A percentile compares a stretch with the other conserved stretches of the same genome.
Evolutionary conservation across 2,113 vertebrate genomes (phyloP).

Genomic region (Coracopsis vasa): DNA sequence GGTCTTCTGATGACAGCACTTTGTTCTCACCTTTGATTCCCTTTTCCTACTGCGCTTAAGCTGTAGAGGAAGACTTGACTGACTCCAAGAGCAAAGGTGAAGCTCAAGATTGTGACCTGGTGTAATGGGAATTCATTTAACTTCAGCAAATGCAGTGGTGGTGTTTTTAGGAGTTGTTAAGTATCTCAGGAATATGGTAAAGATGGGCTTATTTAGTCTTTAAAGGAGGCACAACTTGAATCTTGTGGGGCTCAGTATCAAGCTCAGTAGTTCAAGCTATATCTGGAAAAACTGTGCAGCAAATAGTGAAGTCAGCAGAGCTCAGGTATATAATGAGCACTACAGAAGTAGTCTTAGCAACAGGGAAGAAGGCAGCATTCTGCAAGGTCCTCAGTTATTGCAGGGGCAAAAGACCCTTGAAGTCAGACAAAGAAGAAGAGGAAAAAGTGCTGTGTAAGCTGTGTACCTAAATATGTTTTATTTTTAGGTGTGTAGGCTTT

Average conservation of each 20-base stretch:
- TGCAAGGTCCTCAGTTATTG: not conserved
- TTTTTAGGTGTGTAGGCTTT: not conserved
- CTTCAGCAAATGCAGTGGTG: not conserved
- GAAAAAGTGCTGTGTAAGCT: not conserved
- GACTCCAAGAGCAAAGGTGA: not conserved
- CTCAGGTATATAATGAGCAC: not conserved
- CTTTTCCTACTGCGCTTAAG: not conserved
- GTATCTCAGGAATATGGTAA: not conserved
- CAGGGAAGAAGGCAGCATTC: not conserved
- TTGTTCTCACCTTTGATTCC: not conserved
- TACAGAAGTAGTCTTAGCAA: not conserved
- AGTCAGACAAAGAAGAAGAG: not conserved
- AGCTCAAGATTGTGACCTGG: not conserved
- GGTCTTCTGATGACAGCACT: not conserved
- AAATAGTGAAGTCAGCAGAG: not conserved
- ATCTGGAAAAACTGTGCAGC: not conserved
- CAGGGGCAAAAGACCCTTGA: not conserved
- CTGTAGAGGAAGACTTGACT: not conserved
- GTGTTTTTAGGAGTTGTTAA: not conserved
- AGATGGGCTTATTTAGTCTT: not conserved
- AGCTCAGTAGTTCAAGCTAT: not conserved
- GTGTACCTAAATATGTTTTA: not conserved
- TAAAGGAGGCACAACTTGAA: not conserved
- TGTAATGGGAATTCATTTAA: not conserved
- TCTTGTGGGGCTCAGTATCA: not conserved